Percentiles rank a stretch among this genome's conserved stretches.
phyloP scores from a whole-genome alignment of 2,113 vertebrate species.

The Ramphastos sulfuratus region DNA sequence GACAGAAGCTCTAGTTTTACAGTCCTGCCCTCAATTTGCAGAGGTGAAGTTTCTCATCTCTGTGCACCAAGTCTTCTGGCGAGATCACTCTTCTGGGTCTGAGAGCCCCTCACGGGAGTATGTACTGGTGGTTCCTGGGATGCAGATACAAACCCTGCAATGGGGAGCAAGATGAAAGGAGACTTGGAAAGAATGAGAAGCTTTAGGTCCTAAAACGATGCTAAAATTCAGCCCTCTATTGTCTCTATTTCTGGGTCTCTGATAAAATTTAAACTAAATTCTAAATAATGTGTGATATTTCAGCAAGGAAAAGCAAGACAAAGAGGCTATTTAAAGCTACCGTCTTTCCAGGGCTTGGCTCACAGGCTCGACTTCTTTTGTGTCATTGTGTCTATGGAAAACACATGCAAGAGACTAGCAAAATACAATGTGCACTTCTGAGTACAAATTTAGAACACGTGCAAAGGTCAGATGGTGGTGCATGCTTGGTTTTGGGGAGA shows the following conservation, averaged over 20 bases:
- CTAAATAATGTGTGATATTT: constrained; percentile 1
- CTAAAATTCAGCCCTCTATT: constrained; percentile 33
- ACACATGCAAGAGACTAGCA: neutral
- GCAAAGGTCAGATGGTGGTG: constrained; percentile 50
- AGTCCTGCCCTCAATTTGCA: neutral
- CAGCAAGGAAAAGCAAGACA: constrained; percentile 59
- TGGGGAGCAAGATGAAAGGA: fast-evolving
- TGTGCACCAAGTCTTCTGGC: too few relatives aligned
- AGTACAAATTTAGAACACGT: neutral
- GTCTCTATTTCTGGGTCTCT: constrained; percentile 46
- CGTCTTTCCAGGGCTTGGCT: constrained; percentile 52
- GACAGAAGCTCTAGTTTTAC: neutral
- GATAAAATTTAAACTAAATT: constrained; percentile 9
- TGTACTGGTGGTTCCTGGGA: neutral
- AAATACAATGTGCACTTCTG: constrained; percentile 53
- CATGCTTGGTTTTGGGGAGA: neutral
- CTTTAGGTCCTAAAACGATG: neutral
- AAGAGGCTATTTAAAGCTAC: constrained; percentile 67
- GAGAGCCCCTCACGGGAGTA: neutral
- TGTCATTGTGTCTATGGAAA: constrained; percentile 58
- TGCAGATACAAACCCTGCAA: neutral
- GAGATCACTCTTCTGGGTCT: neutral
- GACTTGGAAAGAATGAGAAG: neutral
- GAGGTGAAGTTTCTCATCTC: neutral
- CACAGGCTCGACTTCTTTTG: neutral